A percentile compares a stretch with the other conserved stretches of the same genome.
Conservation (phyloP, 2,797 vertebrate species). For the Onychomys leucogaster region DNA sequence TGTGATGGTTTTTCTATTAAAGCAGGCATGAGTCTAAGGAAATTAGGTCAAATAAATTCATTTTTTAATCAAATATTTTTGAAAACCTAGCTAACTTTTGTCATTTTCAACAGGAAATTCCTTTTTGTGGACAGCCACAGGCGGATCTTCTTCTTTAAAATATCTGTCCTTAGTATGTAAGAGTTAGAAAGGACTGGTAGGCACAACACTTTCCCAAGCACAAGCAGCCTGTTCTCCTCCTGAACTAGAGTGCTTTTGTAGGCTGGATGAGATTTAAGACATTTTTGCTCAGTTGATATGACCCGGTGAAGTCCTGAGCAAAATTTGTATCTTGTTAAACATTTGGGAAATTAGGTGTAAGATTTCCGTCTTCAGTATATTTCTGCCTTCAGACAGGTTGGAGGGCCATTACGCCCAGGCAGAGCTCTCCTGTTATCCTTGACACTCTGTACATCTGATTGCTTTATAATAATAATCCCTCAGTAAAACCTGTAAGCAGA, state of each 20-base stretch:
- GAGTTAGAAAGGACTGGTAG: neutral
- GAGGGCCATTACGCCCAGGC: neutral
- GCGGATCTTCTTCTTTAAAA: neutral
- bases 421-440: neutral
- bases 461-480: neutral
- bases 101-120: neutral
- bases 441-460: neutral
- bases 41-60: slow-evolving; percentile 30
- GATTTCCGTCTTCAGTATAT: slow-evolving; percentile 33
- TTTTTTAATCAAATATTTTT: slow-evolving; percentile 38
- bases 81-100: neutral
- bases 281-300: neutral
- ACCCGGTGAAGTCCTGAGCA: neutral
- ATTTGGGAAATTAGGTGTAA: slow-evolving; percentile 16
- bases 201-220: neutral
- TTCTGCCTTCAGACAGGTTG: slow-evolving; percentile 1
- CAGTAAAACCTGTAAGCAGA: slow-evolving; percentile 37
- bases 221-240: neutral
- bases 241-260: slow-evolving; percentile 1
- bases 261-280: slow-evolving; percentile 24
- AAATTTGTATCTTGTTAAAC: slow-evolving; percentile 32
- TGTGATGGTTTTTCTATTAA: slow-evolving; percentile 54
- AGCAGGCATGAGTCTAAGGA: slow-evolving; percentile 21
- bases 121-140: neutral
- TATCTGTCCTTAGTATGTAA: neutral